These are phyloP conservation scores for Volucella inanis DNA, from an alignment of 2,888 invertebrate species.

Conservation along the genomic window DNA sequence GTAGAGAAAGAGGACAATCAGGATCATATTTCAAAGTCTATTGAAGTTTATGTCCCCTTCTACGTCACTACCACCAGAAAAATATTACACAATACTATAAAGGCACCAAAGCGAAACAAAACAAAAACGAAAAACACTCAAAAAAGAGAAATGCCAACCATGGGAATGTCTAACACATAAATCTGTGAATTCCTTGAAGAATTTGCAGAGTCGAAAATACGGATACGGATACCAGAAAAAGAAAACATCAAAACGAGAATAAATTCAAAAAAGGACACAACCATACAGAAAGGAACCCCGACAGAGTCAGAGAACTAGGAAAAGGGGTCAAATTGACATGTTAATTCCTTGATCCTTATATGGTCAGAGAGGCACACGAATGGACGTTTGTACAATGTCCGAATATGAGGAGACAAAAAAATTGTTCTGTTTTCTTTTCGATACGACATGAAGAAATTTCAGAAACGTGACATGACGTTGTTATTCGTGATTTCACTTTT, in stretches of 20 bases:
- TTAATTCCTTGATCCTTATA: conserved; percentile 64
- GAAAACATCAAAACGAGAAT: conserved; percentile 27
- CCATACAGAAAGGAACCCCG: conserved; percentile 7
- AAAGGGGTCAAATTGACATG: conserved; percentile 57
- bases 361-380: conserved; percentile 8
- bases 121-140: neutral
- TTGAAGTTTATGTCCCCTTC: conserved; percentile 50
- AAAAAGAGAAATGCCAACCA: conserved; percentile 39
- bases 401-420: no score
- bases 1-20: conserved; percentile 41
- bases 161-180: conserved; percentile 69
- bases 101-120: conserved; percentile 7
- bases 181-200: conserved; percentile 66
- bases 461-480: conserved; percentile 10
- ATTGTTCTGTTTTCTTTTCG: no score
- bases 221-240: conserved; percentile 12
- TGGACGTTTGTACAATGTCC: no score
- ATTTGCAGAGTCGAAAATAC: conserved; percentile 48
- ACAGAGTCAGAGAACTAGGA: neutral
- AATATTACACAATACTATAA: neutral
- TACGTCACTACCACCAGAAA: conserved; percentile 7
- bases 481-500: conserved; percentile 13
- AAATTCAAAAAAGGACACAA: neutral
- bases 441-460: neutral
- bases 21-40: conserved; percentile 70